phyloP scores from a whole-genome alignment of 2,888 invertebrate genomes.

The Eilema griseolum region DNA sequence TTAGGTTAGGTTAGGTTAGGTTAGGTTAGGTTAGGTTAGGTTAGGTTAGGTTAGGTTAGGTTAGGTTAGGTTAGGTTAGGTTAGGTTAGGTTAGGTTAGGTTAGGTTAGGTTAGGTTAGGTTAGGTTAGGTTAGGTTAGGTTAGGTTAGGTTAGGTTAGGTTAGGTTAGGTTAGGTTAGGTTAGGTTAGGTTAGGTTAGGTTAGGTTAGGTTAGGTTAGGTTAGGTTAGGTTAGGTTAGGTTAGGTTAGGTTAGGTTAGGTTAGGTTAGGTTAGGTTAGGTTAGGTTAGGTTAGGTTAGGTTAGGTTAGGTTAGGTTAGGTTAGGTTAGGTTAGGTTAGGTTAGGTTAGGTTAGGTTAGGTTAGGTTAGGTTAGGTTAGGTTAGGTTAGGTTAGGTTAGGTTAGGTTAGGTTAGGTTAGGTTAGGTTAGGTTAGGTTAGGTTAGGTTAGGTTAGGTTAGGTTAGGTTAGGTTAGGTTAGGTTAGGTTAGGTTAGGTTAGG shows the following conservation, averaged over 20 bases:
- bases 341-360: conserved; percentile 17
- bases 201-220: conserved; percentile 16
- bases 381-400: conserved; percentile 21
- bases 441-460: conserved; percentile 26
- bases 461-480: conserved; percentile 24
- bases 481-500: conserved; percentile 22
- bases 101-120: conserved; percentile 25
- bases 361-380: conserved; percentile 22
- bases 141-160: conserved; percentile 9
- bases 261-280: conserved; percentile 13
- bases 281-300: conserved; percentile 17
- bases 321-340: conserved; percentile 15
- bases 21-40: conserved; percentile 9
- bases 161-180: conserved; percentile 6
- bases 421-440: too few species aligned
- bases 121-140: conserved; percentile 10
- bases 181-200: background rate
- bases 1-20: conserved; percentile 24
- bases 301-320: conserved; percentile 9
- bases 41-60: conserved; percentile 9
- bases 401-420: background rate
- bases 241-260: conserved; percentile 18
- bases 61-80: conserved; percentile 25
- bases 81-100: conserved; percentile 26
- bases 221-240: conserved; percentile 24